Conservation (phyloP, 53 echinoderm and acorn worm genomes). For the Antedon mediterranea region DNA sequence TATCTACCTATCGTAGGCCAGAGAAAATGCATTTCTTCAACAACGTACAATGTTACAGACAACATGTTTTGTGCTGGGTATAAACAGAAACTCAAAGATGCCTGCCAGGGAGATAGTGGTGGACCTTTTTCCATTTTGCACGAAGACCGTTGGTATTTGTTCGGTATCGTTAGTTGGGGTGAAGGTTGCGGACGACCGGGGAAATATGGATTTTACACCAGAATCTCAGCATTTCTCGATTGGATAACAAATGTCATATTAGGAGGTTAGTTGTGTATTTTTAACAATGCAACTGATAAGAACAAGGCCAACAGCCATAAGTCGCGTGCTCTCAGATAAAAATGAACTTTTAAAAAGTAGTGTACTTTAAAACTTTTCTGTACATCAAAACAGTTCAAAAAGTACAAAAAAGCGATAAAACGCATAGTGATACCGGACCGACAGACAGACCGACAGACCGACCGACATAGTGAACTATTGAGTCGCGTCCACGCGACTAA, state of each 20-base stretch:
- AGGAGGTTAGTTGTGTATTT: too few relatives aligned
- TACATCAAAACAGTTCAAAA: too few relatives aligned
- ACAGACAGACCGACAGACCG: too few relatives aligned
- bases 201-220: constrained; percentile 73
- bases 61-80: constrained; percentile 91
- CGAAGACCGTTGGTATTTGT: constrained; percentile 41
- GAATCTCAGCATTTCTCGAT: constrained; percentile 38
- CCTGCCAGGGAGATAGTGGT: constrained; percentile 79
- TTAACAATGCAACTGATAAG: too few relatives aligned
- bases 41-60: constrained; percentile 20
- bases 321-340: too few relatives aligned
- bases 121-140: constrained; percentile 43
- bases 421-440: too few relatives aligned
- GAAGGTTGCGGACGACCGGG: constrained; percentile 50
- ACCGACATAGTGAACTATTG: too few relatives aligned
- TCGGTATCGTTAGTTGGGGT: constrained; percentile 93
- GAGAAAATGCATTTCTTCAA: constrained; percentile 32
- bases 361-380: too few relatives aligned
- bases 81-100: constrained; percentile 32
- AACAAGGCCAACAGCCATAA: too few relatives aligned
- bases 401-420: too few relatives aligned
- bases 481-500: too few relatives aligned
- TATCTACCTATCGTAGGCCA: constrained; percentile 43
- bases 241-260: constrained; percentile 43
- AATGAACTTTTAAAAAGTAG: too few relatives aligned